A percentile compares a stretch with the other conserved stretches of the same genome.
These are phyloP conservation scores for Dasysyrphus albostriatus DNA, from an alignment of 2,888 invertebrate species.

Conservation along the genomic window DNA sequence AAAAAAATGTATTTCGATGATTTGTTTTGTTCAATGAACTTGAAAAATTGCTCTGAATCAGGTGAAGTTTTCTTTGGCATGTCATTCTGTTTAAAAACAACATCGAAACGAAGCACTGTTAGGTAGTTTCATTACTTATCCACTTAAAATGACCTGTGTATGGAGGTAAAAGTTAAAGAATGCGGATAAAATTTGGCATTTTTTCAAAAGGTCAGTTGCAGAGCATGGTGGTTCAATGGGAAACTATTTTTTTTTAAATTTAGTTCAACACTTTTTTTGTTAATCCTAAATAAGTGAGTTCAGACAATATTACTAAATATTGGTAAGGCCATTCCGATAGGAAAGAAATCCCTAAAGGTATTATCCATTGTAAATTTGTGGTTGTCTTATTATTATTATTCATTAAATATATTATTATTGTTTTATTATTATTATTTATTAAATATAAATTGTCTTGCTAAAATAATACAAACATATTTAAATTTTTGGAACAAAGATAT, in stretches of 20 bases:
- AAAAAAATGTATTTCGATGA: slow-evolving; percentile 21
- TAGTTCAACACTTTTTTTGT: background rate
- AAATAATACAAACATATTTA: no score
- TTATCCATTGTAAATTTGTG: no score
- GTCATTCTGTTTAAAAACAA: slow-evolving; percentile 9
- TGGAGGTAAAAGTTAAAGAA: background rate
- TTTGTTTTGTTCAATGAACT: slow-evolving; percentile 39
- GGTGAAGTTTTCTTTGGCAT: slow-evolving; percentile 41
- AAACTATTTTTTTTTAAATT: background rate
- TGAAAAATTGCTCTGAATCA: slow-evolving; percentile 46
- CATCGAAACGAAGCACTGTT: background rate
- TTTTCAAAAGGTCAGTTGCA: slow-evolving; percentile 18
- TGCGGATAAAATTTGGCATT: background rate
- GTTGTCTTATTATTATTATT: no score
- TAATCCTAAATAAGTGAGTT: background rate
- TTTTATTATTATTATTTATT: no score
- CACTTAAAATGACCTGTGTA: background rate
- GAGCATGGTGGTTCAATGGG: background rate
- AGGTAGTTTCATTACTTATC: background rate
- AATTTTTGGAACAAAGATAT: no score
- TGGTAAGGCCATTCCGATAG: no score
- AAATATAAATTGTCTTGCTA: no score
- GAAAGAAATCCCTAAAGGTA: no score
- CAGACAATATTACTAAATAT: background rate
- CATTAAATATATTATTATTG: no score